phyloP scores from a whole-genome alignment of 2,888 invertebrate species.

The Dorcus parallelipipedus region DNA sequence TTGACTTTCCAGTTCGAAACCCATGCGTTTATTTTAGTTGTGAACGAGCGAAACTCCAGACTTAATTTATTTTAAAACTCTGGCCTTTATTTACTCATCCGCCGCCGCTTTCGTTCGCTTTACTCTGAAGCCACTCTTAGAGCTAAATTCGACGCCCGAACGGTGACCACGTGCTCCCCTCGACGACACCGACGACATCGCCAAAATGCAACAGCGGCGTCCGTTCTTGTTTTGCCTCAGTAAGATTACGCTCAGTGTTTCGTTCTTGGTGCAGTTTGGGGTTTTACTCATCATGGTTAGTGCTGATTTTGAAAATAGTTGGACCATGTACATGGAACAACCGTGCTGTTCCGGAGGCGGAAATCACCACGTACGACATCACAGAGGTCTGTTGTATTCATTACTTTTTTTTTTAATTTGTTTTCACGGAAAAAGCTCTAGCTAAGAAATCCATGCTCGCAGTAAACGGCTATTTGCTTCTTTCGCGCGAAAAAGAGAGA shows the following conservation, averaged over 20 bases:
- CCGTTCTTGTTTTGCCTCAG: neutral
- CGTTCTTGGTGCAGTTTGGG: conserved; percentile 8
- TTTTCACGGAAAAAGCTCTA: too few species aligned
- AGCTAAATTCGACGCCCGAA: too few species aligned
- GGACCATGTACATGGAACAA: conserved; percentile 64
- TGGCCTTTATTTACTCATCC: too few species aligned
- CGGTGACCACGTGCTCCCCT: conserved; percentile 10
- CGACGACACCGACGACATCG: neutral
- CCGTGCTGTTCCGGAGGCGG: conserved; percentile 60
- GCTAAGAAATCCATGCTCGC: too few species aligned
- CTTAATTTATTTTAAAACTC: too few species aligned
- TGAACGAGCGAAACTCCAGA: too few species aligned
- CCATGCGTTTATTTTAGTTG: too few species aligned
- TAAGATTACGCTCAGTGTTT: conserved; percentile 9
- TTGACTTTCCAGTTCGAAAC: neutral
- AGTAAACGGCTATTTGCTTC: too few species aligned
- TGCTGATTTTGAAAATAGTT: conserved; percentile 59
- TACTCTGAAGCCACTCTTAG: too few species aligned
- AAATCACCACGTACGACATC: conserved; percentile 61
- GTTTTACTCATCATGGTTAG: conserved; percentile 3
- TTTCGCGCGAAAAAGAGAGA: neutral
- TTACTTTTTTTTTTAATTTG: neutral
- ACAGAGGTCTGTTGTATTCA: conserved; percentile 52
- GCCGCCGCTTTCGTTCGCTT: too few species aligned
- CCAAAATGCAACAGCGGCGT: conserved; percentile 4